phyloP scores from a whole-genome alignment of 2,113 vertebrate genomes.

The Anser cygnoides region DNA sequence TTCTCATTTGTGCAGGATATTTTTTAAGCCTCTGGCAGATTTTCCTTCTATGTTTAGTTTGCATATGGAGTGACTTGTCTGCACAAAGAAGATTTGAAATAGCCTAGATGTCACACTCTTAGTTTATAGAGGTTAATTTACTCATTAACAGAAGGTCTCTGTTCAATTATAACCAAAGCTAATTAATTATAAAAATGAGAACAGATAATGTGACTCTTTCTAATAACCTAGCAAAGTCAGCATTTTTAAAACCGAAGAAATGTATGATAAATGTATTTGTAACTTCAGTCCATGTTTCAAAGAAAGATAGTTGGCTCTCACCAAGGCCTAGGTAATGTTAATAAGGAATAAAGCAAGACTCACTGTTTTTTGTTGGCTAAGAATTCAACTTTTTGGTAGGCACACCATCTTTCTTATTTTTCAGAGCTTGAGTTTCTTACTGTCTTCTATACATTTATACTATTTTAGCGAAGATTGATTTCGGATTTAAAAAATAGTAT shows the following conservation, averaged over 20 bases:
- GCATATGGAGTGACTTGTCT: background rate
- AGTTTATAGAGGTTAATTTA: background rate
- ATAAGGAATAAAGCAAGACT: background rate
- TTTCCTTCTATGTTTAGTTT: constrained; percentile 3
- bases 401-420: background rate
- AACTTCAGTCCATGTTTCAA: background rate
- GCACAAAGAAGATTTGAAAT: background rate
- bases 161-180: constrained; percentile 32
- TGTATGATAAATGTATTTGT: background rate
- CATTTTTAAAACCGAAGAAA: background rate
- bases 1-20: background rate
- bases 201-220: background rate
- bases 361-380: background rate
- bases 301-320: background rate
- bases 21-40: background rate
- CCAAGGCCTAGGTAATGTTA: background rate
- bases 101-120: background rate
- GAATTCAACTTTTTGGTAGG: background rate
- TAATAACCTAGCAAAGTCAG: background rate
- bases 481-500: background rate
- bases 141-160: background rate
- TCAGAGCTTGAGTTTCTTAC: background rate
- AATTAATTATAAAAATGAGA: background rate
- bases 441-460: background rate
- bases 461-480: background rate